phyloP scores from a whole-genome alignment of 2,113 vertebrate species.

The Crotalus tigris region DNA sequence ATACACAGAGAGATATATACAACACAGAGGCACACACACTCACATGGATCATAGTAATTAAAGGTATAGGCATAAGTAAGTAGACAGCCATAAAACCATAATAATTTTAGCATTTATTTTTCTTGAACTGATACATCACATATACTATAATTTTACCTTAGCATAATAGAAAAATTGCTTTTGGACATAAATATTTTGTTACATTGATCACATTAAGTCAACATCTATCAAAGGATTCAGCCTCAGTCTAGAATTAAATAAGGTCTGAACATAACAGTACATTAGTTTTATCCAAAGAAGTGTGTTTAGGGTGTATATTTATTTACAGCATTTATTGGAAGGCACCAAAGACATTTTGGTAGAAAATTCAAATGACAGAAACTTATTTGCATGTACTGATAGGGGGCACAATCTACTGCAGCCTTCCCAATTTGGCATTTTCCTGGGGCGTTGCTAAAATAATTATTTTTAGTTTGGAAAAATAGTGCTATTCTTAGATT shows the following conservation, averaged over 20 bases:
- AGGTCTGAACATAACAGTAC: background rate
- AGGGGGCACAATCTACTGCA: background rate
- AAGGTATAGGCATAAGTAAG: background rate
- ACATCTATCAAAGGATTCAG: background rate
- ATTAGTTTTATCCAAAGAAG: background rate
- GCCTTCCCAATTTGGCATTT: background rate
- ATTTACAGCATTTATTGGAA: background rate
- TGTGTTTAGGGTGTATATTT: background rate
- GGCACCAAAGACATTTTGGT: background rate
- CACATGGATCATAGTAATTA: background rate
- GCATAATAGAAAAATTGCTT: background rate
- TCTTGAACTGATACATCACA: fast-evolving
- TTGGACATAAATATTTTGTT: background rate
- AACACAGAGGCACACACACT: background rate
- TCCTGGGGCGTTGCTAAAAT: background rate
- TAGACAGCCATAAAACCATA: background rate
- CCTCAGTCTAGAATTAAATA: background rate
- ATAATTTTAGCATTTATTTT: background rate
- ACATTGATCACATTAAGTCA: background rate
- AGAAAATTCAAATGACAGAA: background rate
- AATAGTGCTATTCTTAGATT: background rate
- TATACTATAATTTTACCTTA: background rate
- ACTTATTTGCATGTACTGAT: background rate
- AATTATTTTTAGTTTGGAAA: background rate
- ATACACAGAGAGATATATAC: background rate